Evolutionary conservation across 2,113 vertebrate species (phyloP).

Genomic region (Ageneiosus marmoratus): DNA sequence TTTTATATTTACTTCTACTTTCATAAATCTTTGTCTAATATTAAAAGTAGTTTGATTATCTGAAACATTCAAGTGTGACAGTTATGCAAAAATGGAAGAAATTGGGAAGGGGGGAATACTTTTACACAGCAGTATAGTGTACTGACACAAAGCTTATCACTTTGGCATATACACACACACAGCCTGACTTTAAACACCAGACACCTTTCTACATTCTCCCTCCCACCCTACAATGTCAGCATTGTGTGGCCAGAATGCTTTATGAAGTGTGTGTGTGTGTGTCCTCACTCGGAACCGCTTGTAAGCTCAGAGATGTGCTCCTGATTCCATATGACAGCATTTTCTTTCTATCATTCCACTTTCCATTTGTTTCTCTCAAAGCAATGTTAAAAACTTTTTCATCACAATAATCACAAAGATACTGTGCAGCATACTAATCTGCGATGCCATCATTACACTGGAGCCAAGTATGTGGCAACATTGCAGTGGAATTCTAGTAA

Average conservation of each 20-base stretch:
- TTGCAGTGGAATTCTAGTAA: conserved; percentile 16
- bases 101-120: too few species aligned
- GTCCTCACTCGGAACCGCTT: conserved; percentile 38
- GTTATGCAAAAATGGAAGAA: too few species aligned
- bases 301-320: conserved; percentile 36
- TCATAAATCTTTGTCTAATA: too few species aligned
- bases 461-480: conserved; percentile 11
- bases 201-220: background rate
- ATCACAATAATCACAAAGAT: conserved; percentile 10
- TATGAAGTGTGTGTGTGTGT: background rate
- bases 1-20: too few species aligned
- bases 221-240: background rate
- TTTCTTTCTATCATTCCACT: conserved; percentile 1
- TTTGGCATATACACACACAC: background rate
- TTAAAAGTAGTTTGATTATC: too few species aligned
- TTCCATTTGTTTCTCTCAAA: conserved; percentile 29
- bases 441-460: background rate
- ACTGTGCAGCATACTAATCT: conserved; percentile 25
- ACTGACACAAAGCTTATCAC: background rate
- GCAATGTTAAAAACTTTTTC: background rate
- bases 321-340: conserved; percentile 35
- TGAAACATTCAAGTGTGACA: too few species aligned
- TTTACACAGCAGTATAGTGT: background rate
- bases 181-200: background rate
- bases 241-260: background rate